A percentile compares a stretch with the other conserved stretches of the same genome.
phyloP scores from a whole-genome alignment of 2,888 invertebrate species.

The Hypselothyrea guttata region DNA sequence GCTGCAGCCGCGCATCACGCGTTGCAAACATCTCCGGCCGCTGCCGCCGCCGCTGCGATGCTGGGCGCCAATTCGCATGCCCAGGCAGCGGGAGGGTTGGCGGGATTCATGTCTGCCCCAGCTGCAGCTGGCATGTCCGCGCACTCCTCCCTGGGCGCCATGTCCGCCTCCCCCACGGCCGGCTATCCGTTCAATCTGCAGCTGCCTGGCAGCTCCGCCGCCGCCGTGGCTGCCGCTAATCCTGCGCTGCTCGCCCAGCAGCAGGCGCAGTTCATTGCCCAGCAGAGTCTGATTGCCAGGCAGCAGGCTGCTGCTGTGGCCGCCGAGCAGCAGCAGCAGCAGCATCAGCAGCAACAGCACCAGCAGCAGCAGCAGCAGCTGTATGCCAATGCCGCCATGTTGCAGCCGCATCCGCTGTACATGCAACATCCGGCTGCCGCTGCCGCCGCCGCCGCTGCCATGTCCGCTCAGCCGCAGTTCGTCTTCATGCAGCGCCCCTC shows the following conservation, averaged over 20 bases:
- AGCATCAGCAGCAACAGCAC: slow-evolving; percentile 60
- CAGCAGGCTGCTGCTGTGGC: slow-evolving; percentile 86
- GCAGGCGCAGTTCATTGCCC: slow-evolving; percentile 86
- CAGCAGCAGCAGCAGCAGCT: slow-evolving; percentile 73
- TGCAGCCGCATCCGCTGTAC: slow-evolving; percentile 69
- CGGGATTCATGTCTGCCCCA: slow-evolving; percentile 52
- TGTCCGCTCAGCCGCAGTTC: slow-evolving; percentile 80
- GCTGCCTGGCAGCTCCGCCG: slow-evolving; percentile 18
- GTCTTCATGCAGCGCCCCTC: slow-evolving; percentile 81
- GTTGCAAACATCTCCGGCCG: slow-evolving; percentile 57
- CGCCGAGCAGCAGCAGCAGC: slow-evolving; percentile 76
- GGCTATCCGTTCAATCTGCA: slow-evolving; percentile 75
- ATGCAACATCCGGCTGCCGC: slow-evolving; percentile 64
- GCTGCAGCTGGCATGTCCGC: slow-evolving; percentile 50
- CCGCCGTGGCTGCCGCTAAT: slow-evolving; percentile 58
- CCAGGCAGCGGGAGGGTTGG: too few relatives aligned
- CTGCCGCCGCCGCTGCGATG: slow-evolving; percentile 36
- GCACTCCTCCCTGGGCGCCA: slow-evolving; percentile 53
- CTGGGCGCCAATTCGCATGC: slow-evolving; percentile 35
- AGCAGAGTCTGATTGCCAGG: slow-evolving; percentile 86
- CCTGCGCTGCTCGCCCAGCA: slow-evolving; percentile 84
- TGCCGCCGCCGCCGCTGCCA: slow-evolving; percentile 55
- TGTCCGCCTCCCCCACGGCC: slow-evolving; percentile 43
- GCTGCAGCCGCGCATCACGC: slow-evolving; percentile 61
- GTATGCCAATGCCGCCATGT: slow-evolving; percentile 71